Conservation (phyloP, 2,113 vertebrate species). For the Gavialis gangeticus region DNA sequence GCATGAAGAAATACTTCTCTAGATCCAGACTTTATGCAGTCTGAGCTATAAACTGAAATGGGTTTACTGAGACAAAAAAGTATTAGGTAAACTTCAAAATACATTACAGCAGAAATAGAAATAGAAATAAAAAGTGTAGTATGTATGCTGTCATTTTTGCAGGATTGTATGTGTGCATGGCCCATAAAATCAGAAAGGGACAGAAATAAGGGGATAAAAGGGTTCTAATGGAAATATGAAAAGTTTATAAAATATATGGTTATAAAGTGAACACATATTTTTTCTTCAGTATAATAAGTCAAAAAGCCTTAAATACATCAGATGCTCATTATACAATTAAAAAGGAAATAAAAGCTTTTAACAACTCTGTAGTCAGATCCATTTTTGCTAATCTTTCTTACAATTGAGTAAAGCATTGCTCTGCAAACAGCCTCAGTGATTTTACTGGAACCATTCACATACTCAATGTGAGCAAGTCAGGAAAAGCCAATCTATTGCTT, state of each 20-base stretch:
- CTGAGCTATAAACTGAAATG: not conserved
- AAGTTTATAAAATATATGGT: not conserved
- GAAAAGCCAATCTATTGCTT: not conserved
- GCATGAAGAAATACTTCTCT: not conserved
- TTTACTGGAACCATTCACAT: not conserved
- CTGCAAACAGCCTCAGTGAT: not conserved
- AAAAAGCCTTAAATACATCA: not conserved
- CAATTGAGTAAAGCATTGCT: not conserved
- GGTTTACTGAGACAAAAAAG: not conserved
- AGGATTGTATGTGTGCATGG: not conserved
- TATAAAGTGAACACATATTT: not conserved
- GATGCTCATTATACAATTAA: not conserved
- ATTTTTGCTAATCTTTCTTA: not conserved
- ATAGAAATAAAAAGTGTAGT: not conserved
- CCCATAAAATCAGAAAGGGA: not conserved
- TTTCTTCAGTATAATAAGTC: not conserved
- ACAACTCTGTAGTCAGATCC: not conserved
- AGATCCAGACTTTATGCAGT: not conserved
- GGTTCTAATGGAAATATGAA: not conserved
- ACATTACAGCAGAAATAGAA: not conserved
- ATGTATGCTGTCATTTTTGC: not conserved
- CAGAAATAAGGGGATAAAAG: not conserved
- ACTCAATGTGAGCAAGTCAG: not conserved
- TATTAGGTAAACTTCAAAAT: not conserved
- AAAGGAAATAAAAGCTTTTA: not conserved